phyloP scores from a whole-genome alignment of 2,797 vertebrate species.

The Rhinatrema bivittatum region DNA sequence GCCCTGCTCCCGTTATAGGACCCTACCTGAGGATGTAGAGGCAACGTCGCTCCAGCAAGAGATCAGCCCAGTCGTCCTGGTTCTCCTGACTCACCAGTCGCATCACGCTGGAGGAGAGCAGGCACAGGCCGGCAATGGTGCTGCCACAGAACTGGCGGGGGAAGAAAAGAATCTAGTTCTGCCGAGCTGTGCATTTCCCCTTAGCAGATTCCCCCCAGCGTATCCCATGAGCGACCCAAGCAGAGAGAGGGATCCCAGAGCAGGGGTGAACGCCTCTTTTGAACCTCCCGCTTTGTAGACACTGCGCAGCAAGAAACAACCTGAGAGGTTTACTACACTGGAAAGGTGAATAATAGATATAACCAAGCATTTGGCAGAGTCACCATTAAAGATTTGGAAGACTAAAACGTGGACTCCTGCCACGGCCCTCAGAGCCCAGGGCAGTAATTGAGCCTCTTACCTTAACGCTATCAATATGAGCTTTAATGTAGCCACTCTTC shows the following conservation, averaged over 20 bases:
- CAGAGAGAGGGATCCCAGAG: too few relatives aligned
- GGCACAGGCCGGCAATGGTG: constrained; percentile 77
- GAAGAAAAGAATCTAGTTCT: neutral
- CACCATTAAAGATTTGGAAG: too few relatives aligned
- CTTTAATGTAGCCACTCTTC: constrained; percentile 74
- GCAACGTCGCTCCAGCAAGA: constrained; percentile 68
- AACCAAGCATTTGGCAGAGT: too few relatives aligned
- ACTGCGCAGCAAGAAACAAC: too few relatives aligned
- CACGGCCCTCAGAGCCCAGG: too few relatives aligned
- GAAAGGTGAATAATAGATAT: too few relatives aligned
- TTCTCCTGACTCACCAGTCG: constrained; percentile 63
- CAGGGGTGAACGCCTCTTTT: too few relatives aligned
- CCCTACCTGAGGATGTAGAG: constrained; percentile 86
- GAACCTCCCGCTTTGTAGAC: too few relatives aligned
- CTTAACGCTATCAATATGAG: constrained; percentile 85
- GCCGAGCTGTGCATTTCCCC: neutral
- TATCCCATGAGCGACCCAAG: too few relatives aligned
- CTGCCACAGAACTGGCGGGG: constrained; percentile 74
- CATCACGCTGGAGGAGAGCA: constrained; percentile 80
- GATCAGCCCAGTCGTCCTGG: constrained; percentile 56
- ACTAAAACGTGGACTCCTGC: too few relatives aligned
- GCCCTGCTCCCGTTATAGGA: too few relatives aligned
- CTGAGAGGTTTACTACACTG: too few relatives aligned
- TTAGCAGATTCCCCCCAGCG: neutral
- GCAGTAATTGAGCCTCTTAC: constrained; percentile 30